Conservation (phyloP, 2,797 vertebrate genomes). For the Mareca penelope region DNA sequence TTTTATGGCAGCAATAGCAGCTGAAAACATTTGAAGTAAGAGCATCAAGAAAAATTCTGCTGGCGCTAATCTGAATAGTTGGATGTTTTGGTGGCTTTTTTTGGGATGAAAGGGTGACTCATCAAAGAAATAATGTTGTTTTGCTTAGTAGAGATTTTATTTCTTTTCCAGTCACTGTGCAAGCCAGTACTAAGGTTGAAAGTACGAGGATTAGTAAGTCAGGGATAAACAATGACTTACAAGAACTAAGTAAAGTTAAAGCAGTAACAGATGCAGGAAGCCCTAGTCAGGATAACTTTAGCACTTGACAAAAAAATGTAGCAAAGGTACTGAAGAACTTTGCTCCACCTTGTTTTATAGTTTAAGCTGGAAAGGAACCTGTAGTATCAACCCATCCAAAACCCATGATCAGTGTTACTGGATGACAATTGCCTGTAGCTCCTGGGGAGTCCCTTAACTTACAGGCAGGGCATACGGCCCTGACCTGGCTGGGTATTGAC, state of each 20-base stretch:
- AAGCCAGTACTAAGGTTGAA: not conserved
- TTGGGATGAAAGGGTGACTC: not conserved
- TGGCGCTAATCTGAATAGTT: not conserved
- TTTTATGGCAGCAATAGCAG: not conserved
- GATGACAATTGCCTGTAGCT: not conserved
- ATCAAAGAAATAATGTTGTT: not conserved
- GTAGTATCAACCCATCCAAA: not conserved
- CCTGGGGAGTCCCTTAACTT: not conserved
- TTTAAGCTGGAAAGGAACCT: not conserved
- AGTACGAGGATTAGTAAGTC: not conserved
- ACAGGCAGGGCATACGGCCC: not conserved
- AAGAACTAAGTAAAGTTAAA: not conserved
- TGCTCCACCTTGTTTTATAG: not conserved
- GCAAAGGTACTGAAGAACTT: not conserved
- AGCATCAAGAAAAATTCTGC: not conserved
- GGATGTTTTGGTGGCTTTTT: not conserved
- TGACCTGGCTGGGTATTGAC: not conserved
- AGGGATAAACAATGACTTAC: not conserved
- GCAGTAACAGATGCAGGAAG: not conserved
- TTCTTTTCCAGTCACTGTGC: not conserved
- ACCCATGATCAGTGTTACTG: not conserved
- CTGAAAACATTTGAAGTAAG: not conserved
- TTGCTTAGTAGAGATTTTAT: not conserved
- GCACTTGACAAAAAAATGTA: not conserved
- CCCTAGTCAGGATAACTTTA: not conserved